Evolutionary conservation across 2,113 vertebrate genomes (phyloP), one percentile per base, ranked within the genome.

Genomic region (Stegostoma tigrinum): DNA sequence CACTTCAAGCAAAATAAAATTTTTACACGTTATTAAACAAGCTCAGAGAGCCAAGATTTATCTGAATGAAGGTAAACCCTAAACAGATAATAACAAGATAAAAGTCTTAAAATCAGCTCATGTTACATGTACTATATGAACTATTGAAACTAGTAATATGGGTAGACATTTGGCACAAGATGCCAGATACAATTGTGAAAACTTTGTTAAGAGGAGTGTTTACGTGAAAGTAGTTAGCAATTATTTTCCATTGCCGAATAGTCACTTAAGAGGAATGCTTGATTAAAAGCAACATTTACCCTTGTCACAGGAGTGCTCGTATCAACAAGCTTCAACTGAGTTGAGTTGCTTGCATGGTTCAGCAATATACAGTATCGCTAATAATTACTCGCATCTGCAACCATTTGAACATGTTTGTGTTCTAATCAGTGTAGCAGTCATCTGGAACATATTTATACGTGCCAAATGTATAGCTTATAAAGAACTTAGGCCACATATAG

Each of bases 351-450:
- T 95, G 94, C 94, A 95, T 14, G 68, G 94, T 95, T 75, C 94
- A 95, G 94, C 67, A 72, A 95, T 72, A 95, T 95, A 95, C 94
- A 95, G 48, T 75, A 95, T 95, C 94, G 24, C 45, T 95, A 95
- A 95, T 95, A 95, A 95, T 95, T 95, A 45, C 94, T 95, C 72
- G 68, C 94, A 95, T 95, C 68, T 95, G 94, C 68, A 95, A 95
- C 94, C 94, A 75, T 95, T 95, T 95, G 94, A 72, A 72, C 68
- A 95, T 72, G 68, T 95, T 95, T 95, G 94, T 27, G 0, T 95
- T 95, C 94, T 70, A 95, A 95, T 95, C 94, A 95, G 68, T 75
- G 94, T 75, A 52, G 94, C 94, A 52, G 94, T 95, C 94, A 95
- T 95, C 67, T 95, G 94, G 94, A 95, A 95, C 94, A 75, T 95